These are phyloP conservation scores for Tanytarsus gracilentus DNA, from an alignment of 2,888 invertebrate species.

Conservation along the genomic window DNA sequence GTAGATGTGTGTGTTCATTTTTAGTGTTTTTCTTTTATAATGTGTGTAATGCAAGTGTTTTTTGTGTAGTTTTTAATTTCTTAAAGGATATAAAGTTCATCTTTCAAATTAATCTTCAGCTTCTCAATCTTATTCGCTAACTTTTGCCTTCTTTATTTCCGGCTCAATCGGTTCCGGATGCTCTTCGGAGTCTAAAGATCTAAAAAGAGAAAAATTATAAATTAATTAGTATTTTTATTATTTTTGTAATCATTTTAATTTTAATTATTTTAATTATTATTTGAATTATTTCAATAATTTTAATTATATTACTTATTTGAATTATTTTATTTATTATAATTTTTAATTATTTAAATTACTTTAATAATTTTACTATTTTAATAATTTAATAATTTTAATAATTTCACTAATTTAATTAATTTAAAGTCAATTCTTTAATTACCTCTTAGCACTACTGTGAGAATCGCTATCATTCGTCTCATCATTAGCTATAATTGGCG, in stretches of 20 bases:
- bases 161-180: slow-evolving; percentile 37
- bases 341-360: not conserved
- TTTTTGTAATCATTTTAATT: too few species aligned
- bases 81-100: too few species aligned
- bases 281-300: not conserved
- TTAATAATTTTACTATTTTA: too few species aligned
- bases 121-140: not conserved
- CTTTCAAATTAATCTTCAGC: too few species aligned
- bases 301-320: not conserved
- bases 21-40: too few species aligned
- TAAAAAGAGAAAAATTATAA: slow-evolving; percentile 20
- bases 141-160: slow-evolving; percentile 41
- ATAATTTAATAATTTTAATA: too few species aligned
- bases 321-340: not conserved
- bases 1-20: too few species aligned
- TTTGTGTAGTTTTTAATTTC: too few species aligned
- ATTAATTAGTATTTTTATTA: not conserved
- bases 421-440: too few species aligned
- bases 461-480: slow-evolving; percentile 36
- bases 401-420: too few species aligned
- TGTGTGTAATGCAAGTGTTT: too few species aligned
- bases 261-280: too few species aligned
- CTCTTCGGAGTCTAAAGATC: slow-evolving; percentile 34
- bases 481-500: slow-evolving; percentile 40
- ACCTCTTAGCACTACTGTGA: slow-evolving; percentile 35